Base-by-base conservation (phyloP, 2,797 vertebrate genomes). In the Labroides dimidiatus region DNA sequence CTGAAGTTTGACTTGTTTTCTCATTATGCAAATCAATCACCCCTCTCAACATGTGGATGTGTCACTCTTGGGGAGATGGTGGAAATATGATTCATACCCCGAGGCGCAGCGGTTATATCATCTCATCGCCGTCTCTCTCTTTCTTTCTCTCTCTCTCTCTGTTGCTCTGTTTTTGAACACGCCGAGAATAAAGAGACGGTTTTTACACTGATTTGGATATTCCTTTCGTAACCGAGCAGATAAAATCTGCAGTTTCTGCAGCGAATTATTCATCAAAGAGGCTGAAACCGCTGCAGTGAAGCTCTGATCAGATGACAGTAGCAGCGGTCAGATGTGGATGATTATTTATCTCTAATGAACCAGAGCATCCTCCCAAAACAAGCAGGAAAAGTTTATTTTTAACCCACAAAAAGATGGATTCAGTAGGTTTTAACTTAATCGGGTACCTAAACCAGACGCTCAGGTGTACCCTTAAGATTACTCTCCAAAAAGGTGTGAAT, bases 1-100 rank as follows among this genome's bases (percentile, higher is more conserved):
- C 17, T 55, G 20, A 76, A 79, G 54, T 72, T 69, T 47, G 39
- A 20, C 17, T 37, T 68, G 36, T 75, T 64, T 54, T 39, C 30
- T 62, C 24, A 42, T 77, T 72, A 78, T 80, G 77, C 44, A 78
- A 74, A 77, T 78, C 80, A 71, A 67, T 79, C 54, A 44, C 27
- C 7, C 43, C 64, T 70, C 44, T 71, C 69, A 21, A 54, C 60
- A 53, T 23, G 44, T 55, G 71, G 70, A 67, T 64, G 79, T 66
- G 47, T 74, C 52, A 68, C 41, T 56, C 52, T 71, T 13, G 11
- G 72, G 72, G 71, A 80, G 57, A 74, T 21, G 77, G 23, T 68
- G 42, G 76, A 72, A 80, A 78, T 72, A 72, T n/a, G 53, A 24
- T 47, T 55, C 1, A 6, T 4, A 36, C 50, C 49, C 77, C 0